Base-by-base conservation (phyloP, 35 echinoderm and acorn worm genomes). In the Patiria miniata region DNA sequence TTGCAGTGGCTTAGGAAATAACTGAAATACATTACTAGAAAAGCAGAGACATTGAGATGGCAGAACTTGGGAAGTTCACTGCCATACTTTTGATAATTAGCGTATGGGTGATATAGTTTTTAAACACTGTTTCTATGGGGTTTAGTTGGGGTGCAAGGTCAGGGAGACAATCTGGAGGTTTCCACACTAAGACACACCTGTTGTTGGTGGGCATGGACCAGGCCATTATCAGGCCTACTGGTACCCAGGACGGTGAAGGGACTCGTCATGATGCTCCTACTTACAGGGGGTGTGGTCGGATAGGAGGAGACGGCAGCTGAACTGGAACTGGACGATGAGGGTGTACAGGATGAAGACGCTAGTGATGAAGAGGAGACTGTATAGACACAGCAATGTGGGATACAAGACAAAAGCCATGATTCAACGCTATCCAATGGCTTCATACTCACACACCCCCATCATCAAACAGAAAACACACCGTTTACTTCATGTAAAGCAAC, bases 211-310 rank as follows among this genome's bases (percentile, higher is more conserved):
- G 85, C 47, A 78, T 96, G 87, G n/a, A 96, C 40, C 22, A 89
- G 89, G 21, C 86, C 60, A 37, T 89, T 96, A 1, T 96, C 94
- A 8, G 85, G 56, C 51, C 90, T 76, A 22, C 82, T 84, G 51
- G 65, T 34, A 15, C 84, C 80, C 30, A 96, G 77, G 23, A 96
- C 94, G 23, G 90, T 89, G 86, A 96, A 96, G 2, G 94, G 90
- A 81, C 86, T 95, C 52, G 88, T 90, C 88, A 95, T 91, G 32
- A 90, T 80, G 78, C 81, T 90, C 52, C 92, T 78, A 59, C 90
- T 87, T 38, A 40, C 86, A 7, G 92, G 92, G n/a, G 92, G 87
- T 32, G 92, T 94, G n/a, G 87, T 89, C 44, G 92, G 92, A 76
- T 87, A 85, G 30, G 87, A 82, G 39, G 91, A 87, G 61, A 61